These are phyloP conservation scores for Axea sp. DNA, from an alignment of 2,888 invertebrate genomes.

Conservation along the genomic window DNA sequence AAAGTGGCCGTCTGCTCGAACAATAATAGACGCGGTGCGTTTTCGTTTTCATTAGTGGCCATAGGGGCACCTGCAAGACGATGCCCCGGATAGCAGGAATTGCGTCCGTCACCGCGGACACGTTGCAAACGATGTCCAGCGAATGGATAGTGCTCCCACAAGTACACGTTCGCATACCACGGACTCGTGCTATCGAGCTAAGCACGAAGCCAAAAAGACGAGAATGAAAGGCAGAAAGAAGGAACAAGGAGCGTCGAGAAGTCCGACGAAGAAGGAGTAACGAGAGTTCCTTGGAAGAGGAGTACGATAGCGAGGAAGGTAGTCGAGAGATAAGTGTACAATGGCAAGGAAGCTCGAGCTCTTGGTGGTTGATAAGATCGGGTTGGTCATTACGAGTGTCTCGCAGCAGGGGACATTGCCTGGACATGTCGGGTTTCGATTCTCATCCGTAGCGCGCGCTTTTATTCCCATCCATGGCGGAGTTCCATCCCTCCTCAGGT, in stretches of 20 bases:
- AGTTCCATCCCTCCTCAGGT: slow-evolving; percentile 25
- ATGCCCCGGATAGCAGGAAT: slow-evolving; percentile 20
- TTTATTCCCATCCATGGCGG: slow-evolving; percentile 48
- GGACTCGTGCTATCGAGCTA: slow-evolving; percentile 40
- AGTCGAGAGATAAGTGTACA: slow-evolving; percentile 72
- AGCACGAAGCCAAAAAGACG: slow-evolving; percentile 49
- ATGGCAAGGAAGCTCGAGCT: slow-evolving; percentile 67
- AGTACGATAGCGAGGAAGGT: slow-evolving; percentile 63
- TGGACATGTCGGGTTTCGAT: slow-evolving; percentile 74
- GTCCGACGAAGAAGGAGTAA: slow-evolving; percentile 12
- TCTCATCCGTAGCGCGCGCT: slow-evolving; percentile 68
- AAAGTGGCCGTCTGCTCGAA: slow-evolving; percentile 35
- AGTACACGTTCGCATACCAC: slow-evolving; percentile 48
- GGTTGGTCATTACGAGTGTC: slow-evolving; percentile 76
- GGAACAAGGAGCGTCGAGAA: neutral
- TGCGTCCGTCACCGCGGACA: slow-evolving; percentile 55
- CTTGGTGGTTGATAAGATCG: slow-evolving; percentile 73
- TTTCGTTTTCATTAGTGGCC: slow-evolving; percentile 47
- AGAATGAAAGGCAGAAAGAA: slow-evolving; percentile 39
- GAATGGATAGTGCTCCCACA: slow-evolving; percentile 53
- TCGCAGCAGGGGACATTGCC: slow-evolving; percentile 73
- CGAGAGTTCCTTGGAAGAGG: slow-evolving; percentile 51
- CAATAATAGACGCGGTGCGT: slow-evolving; percentile 28
- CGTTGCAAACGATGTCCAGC: slow-evolving; percentile 46
- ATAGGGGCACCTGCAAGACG: slow-evolving; percentile 45